Percentiles rank a stretch among this genome's conserved stretches.
These are phyloP conservation scores for Litoditis marina DNA, from an alignment of 2,888 invertebrate genomes.

Conservation along the genomic window DNA sequence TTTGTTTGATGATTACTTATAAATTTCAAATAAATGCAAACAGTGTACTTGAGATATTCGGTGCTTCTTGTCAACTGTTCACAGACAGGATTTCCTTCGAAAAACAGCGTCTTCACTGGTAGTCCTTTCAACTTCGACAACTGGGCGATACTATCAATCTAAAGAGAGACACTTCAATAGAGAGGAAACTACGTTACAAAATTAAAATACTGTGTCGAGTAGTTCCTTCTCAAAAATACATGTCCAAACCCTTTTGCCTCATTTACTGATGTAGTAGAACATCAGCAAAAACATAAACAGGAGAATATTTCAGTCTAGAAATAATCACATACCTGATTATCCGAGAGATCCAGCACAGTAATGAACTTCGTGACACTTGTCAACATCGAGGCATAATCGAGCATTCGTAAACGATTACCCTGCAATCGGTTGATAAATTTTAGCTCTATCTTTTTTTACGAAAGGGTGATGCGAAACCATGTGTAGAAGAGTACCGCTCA, in stretches of 20 bases:
- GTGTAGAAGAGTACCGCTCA: no score
- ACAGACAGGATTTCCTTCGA: slow-evolving; percentile 56
- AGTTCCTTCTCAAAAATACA: no score
- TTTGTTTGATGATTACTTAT: no score
- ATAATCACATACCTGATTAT: slow-evolving; percentile 44
- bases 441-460: not conserved
- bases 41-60: slow-evolving; percentile 32
- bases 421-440: slow-evolving; percentile 28
- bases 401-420: slow-evolving; percentile 47
- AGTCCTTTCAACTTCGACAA: slow-evolving; percentile 47
- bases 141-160: slow-evolving; percentile 48
- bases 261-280: no score
- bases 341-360: slow-evolving; percentile 51
- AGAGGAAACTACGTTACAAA: no score
- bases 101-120: slow-evolving; percentile 46
- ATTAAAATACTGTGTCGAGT: no score
- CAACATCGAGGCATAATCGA: slow-evolving; percentile 48
- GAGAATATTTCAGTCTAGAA: not conserved
- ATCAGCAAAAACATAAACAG: not conserved
- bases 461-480: no score
- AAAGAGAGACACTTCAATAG: no score
- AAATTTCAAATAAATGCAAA: slow-evolving; percentile 9
- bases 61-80: slow-evolving; percentile 31
- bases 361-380: slow-evolving; percentile 49
- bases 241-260: no score